phyloP scores from a whole-genome alignment of 2,797 vertebrate genomes.

The Microctenopoma stevenorrisi region DNA sequence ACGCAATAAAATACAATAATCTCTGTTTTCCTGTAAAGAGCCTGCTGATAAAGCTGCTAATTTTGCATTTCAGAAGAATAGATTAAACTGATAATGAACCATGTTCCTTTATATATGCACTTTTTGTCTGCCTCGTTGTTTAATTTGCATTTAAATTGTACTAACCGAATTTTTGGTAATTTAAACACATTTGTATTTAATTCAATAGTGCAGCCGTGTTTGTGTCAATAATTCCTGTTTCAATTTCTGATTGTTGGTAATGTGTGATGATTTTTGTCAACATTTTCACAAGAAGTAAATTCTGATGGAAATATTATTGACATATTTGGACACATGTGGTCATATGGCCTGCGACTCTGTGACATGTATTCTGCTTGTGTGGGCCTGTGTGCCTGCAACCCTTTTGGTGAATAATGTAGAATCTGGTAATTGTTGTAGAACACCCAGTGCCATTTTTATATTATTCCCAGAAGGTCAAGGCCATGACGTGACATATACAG shows the following conservation, averaged over 20 bases:
- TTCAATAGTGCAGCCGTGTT: not conserved
- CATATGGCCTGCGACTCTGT: no score
- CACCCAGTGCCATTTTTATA: not conserved
- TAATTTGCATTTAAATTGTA: not conserved
- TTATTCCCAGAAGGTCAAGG: conserved; percentile 8
- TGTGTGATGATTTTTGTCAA: not conserved
- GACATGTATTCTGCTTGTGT: not conserved
- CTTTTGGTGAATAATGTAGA: not conserved
- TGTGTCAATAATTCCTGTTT: not conserved
- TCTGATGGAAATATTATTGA: no score
- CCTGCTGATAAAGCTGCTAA: not conserved
- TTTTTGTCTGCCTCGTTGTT: not conserved
- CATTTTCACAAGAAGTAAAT: no score
- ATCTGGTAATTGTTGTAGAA: not conserved
- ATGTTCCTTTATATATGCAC: not conserved
- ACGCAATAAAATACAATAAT: no score
- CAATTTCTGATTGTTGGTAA: not conserved
- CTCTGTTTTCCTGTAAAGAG: not conserved
- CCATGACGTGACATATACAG: not conserved
- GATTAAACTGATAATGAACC: not conserved
- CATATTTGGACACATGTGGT: not conserved
- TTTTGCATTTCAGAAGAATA: not conserved
- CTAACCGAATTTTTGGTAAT: no score
- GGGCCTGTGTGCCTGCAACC: not conserved
- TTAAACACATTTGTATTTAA: not conserved